phyloP scores from a whole-genome alignment of 2,888 invertebrate genomes.

The Caenorhabditis imperialis region DNA sequence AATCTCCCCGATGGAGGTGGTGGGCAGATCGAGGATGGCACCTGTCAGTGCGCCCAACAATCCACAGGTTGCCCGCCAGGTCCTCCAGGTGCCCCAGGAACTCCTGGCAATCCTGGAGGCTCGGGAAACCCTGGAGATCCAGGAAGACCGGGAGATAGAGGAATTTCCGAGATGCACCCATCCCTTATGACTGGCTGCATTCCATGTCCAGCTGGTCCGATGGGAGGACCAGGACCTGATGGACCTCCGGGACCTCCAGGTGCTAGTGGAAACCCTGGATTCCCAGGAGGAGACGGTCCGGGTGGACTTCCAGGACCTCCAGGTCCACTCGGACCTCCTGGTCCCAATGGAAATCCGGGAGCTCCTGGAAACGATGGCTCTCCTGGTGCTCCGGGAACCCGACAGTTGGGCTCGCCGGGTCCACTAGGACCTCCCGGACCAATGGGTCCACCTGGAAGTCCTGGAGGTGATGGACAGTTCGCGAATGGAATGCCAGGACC shows the following conservation, averaged over 20 bases:
- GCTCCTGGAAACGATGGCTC: conserved; percentile 24
- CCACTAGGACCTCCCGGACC: conserved; percentile 18
- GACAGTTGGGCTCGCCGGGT: conserved; percentile 6
- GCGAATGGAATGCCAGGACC: conserved; percentile 16
- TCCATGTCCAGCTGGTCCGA: conserved; percentile 21
- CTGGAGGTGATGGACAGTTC: conserved; percentile 12
- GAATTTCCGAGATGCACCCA: conserved; percentile 12
- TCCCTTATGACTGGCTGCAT: conserved; percentile 21
- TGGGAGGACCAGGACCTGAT: conserved; percentile 7
- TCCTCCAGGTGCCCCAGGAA: conserved; percentile 38
- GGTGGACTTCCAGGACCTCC: conserved; percentile 27
- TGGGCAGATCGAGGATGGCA: conserved; percentile 34
- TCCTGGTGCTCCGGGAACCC: conserved; percentile 14
- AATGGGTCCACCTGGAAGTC: conserved; percentile 26
- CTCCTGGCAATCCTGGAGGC: conserved; percentile 35
- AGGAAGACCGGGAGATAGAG: conserved; percentile 20
- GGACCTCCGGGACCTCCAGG: conserved; percentile 19
- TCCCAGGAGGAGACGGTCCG: conserved; percentile 26
- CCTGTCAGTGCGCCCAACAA: conserved; percentile 45
- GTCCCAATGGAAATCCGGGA: conserved; percentile 35
- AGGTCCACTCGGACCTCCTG: conserved; percentile 23
- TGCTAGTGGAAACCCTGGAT: not conserved
- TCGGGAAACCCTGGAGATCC: conserved; percentile 24
- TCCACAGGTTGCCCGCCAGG: conserved; percentile 46
- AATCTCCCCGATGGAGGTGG: conserved; percentile 34